These are phyloP conservation scores for Prosapia bicincta DNA, from an alignment of 2,888 invertebrate genomes.

Conservation along the genomic window DNA sequence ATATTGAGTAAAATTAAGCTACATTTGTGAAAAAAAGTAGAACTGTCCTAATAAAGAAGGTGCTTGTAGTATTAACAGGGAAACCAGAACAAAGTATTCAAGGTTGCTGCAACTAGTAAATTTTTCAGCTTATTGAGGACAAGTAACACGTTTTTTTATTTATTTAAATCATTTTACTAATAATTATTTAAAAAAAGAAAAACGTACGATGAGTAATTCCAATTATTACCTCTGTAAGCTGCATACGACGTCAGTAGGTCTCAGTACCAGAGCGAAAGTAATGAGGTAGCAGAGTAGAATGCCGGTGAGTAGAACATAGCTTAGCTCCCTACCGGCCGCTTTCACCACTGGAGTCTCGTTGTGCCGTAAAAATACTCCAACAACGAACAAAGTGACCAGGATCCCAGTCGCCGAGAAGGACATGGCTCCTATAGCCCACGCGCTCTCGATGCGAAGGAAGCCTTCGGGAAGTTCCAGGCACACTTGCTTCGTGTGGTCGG, in stretches of 20 bases:
- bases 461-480: slow-evolving; percentile 67
- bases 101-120: too few species aligned
- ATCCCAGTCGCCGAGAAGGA: slow-evolving; percentile 56
- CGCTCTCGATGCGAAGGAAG: slow-evolving; percentile 75
- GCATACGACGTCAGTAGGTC: slow-evolving; percentile 83
- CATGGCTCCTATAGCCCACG: slow-evolving; percentile 93
- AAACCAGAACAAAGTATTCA: too few species aligned
- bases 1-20: too few species aligned
- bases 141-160: too few species aligned
- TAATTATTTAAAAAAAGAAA: too few species aligned
- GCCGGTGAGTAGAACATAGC: slow-evolving; percentile 86
- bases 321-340: slow-evolving; percentile 86
- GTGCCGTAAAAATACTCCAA: slow-evolving; percentile 76
- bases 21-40: too few species aligned
- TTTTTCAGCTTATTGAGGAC: too few species aligned
- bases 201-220: too few species aligned
- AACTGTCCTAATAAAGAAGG: too few species aligned
- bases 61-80: too few species aligned
- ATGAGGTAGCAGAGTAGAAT: slow-evolving; percentile 89
- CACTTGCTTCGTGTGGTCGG: slow-evolving; percentile 45
- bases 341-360: slow-evolving; percentile 97
- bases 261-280: slow-evolving; percentile 86
- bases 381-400: slow-evolving; percentile 69
- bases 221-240: slow-evolving; percentile 86
- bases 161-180: too few species aligned